Percentiles rank a stretch among this genome's conserved stretches.
These are phyloP conservation scores for Dascillus cervinus DNA, from an alignment of 2,888 invertebrate species.

Conservation along the genomic window DNA sequence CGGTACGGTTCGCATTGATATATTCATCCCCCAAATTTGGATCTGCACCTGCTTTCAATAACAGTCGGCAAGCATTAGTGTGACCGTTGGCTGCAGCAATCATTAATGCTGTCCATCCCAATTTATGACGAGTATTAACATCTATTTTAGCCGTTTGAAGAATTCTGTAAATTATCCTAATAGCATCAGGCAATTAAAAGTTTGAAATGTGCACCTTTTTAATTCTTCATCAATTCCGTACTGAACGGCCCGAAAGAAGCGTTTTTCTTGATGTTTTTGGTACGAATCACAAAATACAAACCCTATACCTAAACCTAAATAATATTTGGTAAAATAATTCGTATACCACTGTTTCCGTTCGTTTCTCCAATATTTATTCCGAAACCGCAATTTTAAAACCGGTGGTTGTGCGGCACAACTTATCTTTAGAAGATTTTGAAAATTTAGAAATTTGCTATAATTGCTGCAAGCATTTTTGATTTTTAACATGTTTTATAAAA, in stretches of 20 bases:
- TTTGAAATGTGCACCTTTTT: conserved; percentile 34
- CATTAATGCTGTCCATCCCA: conserved; percentile 86
- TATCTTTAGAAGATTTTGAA: too few species aligned
- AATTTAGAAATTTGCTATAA: too few species aligned
- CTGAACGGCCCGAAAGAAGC: conserved; percentile 46
- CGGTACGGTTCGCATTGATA: conserved; percentile 58
- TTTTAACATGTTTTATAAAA: too few species aligned
- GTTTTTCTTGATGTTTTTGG: conserved; percentile 36
- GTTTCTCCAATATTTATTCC: too few species aligned
- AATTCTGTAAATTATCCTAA: conserved; percentile 26
- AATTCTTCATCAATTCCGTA: conserved; percentile 46
- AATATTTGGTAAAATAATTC: too few species aligned
- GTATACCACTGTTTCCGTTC: too few species aligned
- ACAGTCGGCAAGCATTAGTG: conserved; percentile 49
- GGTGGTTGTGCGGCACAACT: too few species aligned
- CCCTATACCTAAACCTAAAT: conserved; percentile 15
- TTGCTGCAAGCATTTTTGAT: too few species aligned
- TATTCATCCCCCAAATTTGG: conserved; percentile 70
- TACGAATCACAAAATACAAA: conserved; percentile 28
- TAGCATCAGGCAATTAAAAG: neutral
- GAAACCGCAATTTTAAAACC: too few species aligned
- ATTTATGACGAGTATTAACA: conserved; percentile 62
- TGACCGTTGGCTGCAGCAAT: conserved; percentile 75
- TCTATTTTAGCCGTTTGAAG: conserved; percentile 46
- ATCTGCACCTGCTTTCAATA: conserved; percentile 71